Conservation (phyloP, 2,888 invertebrate species). For the Temnothorax unifasciatus region DNA sequence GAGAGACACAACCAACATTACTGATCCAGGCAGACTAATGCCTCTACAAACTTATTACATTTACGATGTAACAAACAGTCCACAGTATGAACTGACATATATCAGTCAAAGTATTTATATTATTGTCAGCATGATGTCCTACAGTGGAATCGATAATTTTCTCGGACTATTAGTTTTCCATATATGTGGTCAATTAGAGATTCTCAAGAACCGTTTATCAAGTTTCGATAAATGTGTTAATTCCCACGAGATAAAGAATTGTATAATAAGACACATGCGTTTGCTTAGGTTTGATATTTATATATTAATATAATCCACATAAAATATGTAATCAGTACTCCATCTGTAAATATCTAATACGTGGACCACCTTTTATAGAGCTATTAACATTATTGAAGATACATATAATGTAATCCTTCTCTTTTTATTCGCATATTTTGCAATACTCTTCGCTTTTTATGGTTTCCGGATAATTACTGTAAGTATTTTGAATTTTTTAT, state of each 20-base stretch:
- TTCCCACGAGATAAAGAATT: neutral
- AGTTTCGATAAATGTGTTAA: neutral
- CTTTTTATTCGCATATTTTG: slow-evolving; percentile 11
- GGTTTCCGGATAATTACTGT: slow-evolving; percentile 25
- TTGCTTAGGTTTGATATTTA: slow-evolving; percentile 31
- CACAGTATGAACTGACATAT: slow-evolving; percentile 21
- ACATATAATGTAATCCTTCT: slow-evolving; percentile 23
- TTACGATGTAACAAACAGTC: slow-evolving; percentile 29
- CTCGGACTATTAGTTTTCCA: slow-evolving; percentile 26
- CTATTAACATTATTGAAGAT: slow-evolving; percentile 23
- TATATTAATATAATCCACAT: neutral
- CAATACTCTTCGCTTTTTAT: slow-evolving; percentile 9
- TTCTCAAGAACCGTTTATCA: slow-evolving; percentile 6
- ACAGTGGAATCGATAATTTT: slow-evolving; percentile 39
- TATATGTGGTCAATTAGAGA: slow-evolving; percentile 27
- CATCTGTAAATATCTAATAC: neutral
- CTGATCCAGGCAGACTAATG: slow-evolving; percentile 19
- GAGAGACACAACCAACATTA: neutral
- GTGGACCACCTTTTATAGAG: neutral
- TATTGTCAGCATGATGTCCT: neutral
- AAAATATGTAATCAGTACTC: neutral
- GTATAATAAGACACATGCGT: neutral
- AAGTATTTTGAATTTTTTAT: neutral
- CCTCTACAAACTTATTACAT: slow-evolving; percentile 22
- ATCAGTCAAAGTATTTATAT: neutral